Conservation (phyloP, 2,113 vertebrate genomes). For the Tupaia tana region DNA sequence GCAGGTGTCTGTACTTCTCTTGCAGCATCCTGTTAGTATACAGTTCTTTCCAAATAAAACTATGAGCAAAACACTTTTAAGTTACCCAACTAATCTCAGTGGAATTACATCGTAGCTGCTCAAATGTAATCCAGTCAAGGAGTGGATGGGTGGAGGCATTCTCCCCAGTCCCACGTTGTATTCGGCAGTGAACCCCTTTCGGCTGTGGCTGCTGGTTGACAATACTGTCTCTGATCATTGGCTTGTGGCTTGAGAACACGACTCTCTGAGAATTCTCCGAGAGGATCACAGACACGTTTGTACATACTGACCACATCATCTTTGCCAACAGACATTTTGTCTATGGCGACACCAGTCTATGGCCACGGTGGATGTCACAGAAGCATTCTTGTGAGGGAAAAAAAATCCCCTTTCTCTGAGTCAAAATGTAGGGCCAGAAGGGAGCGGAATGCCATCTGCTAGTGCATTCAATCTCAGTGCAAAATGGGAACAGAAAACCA, state of each 20-base stretch:
- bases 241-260: constrained; percentile 49
- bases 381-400: neutral
- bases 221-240: neutral
- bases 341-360: neutral
- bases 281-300: neutral
- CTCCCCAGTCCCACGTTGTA: neutral
- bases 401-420: neutral
- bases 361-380: accelerated
- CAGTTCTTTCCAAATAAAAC: neutral
- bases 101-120: neutral
- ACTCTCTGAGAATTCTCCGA: neutral
- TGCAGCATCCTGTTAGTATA: neutral
- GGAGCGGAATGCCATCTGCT: constrained; percentile 55
- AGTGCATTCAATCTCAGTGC: constrained; percentile 36
- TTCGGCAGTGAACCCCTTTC: neutral
- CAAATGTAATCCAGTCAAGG: neutral
- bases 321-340: constrained; percentile 36
- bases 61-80: neutral
- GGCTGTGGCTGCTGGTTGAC: neutral
- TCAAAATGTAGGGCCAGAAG: constrained; percentile 67
- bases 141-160: neutral
- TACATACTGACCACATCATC: constrained; percentile 38
- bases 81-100: neutral
- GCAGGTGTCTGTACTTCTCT: neutral
- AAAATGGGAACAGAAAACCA: constrained; percentile 63